These are phyloP conservation scores for Mylabris phalerata DNA, from an alignment of 1,140 invertebrate species.

Conservation along the genomic window DNA sequence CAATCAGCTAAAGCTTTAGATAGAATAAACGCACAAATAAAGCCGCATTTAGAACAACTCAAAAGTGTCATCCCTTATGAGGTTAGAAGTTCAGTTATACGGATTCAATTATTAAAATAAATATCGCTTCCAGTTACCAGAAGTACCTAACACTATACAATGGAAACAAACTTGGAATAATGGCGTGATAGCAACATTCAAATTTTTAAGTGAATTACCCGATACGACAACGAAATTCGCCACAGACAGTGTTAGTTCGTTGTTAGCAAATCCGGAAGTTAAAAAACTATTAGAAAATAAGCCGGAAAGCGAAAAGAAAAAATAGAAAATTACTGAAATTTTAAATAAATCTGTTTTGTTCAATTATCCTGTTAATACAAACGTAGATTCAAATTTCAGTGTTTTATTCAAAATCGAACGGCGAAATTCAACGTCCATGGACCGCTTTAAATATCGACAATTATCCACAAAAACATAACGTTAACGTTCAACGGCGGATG, in stretches of 20 bases:
- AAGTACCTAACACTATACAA: slow-evolving; percentile 39
- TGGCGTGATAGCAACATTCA: slow-evolving; percentile 47
- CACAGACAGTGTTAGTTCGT: slow-evolving; percentile 24
- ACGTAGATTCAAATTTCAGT: no score
- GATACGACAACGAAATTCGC: slow-evolving; percentile 40
- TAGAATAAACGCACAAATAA: slow-evolving; percentile 42
- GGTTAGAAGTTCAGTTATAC: slow-evolving; percentile 27
- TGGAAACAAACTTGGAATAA: slow-evolving; percentile 42
- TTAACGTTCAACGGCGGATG: no score
- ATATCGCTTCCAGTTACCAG: slow-evolving; percentile 43
- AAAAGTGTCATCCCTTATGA: slow-evolving; percentile 47
- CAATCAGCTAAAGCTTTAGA: slow-evolving; percentile 44
- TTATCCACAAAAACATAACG: no score
- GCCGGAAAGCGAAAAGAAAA: no score
- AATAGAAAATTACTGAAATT: no score
- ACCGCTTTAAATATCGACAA: no score
- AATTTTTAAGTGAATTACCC: slow-evolving; percentile 45
- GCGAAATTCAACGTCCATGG: no score
- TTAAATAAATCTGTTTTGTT: no score
- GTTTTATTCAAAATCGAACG: no score
- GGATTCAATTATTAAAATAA: no score
- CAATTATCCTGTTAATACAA: no score
- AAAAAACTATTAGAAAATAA: slow-evolving; percentile 17
- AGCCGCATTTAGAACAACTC: slow-evolving; percentile 47
- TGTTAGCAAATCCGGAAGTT: slow-evolving; percentile 19